Base-by-base conservation (phyloP, 2,113 vertebrate species). In the Isurus oxyrinchus region DNA sequence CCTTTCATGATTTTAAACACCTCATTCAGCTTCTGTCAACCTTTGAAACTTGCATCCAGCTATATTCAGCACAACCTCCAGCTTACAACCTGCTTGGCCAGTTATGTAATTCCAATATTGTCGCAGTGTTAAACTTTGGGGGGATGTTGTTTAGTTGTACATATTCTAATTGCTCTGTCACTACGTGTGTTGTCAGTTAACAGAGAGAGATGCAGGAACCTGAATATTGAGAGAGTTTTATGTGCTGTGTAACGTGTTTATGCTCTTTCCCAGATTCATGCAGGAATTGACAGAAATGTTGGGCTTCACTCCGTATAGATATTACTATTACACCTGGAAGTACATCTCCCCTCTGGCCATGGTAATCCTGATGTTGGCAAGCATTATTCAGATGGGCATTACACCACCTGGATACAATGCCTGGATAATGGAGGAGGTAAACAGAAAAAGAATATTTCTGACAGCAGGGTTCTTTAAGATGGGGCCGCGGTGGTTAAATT, bases 251-350 rank as follows among this genome's bases (percentile, higher is more conserved):
- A 81, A 81, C 10, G 16, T 79, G 0, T 61, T 16, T 44, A 49
- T 76, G 66, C 44, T 55, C 19, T 93, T 96, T 0, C 96, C 1
- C 98, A 99, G 99, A 97, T 99, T 99, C 97, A 99, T 99, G 98
- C 99, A 99, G 98, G 99, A 99, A 97, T 98, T 99, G 97, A 99
- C 99, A 0, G 99, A 99, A 96, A 99, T 99, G 99, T 97, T 99
- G 97, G 99, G 99, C 27, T 99, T 99, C 98, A 98, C 98, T 72
- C 99, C 99, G 0, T 99, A 98, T 90, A 93, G 96, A 72, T 98
- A 99, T 97, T 99, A 99, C 96, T 99, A 98, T 98, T 99, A 99
- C 97, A 98, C 99, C 97, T 99, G 99, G 99, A 99, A 98, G 97
- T 99, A 99, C 0, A 98, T 99, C 96, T 99, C 99, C 0, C 99